Evolutionary conservation across 2,113 vertebrate species (phyloP), one percentile per base, ranked within the genome.

Genomic region (Apodemus sylvaticus): DNA sequence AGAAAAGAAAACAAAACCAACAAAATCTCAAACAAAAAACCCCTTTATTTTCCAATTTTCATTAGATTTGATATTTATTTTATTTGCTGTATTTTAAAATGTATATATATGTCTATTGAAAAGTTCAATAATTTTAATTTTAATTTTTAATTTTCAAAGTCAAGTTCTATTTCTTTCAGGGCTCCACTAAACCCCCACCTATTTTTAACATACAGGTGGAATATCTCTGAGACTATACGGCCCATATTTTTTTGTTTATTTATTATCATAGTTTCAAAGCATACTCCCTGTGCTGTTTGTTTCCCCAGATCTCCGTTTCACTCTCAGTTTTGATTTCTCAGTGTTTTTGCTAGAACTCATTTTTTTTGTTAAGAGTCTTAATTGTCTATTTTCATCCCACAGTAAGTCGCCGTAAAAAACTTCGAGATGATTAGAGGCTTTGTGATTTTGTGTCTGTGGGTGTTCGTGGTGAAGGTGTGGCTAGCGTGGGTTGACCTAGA

Each of bases 261-360:
- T 95, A 76, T 74, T 97, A 60, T 55, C 51, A 95, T 89, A 77
- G 48, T 64, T 95, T 89, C 24, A 90, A 34, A n/a, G 85, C 34
- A 24, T 26, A 5, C 83, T 66, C 34, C 22, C 58, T 76, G 19
- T 0, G 62, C 85, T 92, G n/a, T 89, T 48, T 22, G 13, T 36
- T 88, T 64, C 13, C 86, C 36, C 20, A 86, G 76, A 71, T 83
- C 39, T 7, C 14, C 1, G 70, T 89, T 85, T 16, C 20, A 45
- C 83, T 85, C 11, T 93, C 13, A 91, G 9, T 64, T 96, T 95
- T 66, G 34, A 29, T 88, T 96, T 68, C 81, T 95, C 16, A 71
- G 13, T 74, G 51, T 60, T 24, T 45, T 68, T 86, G 31, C 79
- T n/a, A 89, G 77, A 74, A 39, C 0, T 55, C 39, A 24, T 87